phyloP scores from a whole-genome alignment of 2,113 vertebrate species.

The Saccopteryx leptura region DNA sequence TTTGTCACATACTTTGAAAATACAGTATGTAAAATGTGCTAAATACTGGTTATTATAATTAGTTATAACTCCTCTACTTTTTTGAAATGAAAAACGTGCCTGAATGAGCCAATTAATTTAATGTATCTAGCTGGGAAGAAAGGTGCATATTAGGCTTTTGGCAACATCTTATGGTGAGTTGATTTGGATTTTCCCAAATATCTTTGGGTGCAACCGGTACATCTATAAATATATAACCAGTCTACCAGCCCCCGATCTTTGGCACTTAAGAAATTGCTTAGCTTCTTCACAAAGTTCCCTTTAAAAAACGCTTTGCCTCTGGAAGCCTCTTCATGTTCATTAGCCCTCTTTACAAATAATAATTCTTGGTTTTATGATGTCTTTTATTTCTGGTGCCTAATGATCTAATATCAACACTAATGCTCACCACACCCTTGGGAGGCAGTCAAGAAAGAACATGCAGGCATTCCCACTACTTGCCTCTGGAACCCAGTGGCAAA shows the following conservation, averaged over 20 bases:
- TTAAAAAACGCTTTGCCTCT: slow-evolving; percentile 49
- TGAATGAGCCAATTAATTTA: slow-evolving; percentile 43
- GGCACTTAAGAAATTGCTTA: not conserved
- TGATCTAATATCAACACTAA: not conserved
- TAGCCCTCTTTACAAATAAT: not conserved
- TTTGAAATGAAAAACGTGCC: slow-evolving; percentile 54
- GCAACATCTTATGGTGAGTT: not conserved
- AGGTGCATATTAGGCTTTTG: not conserved
- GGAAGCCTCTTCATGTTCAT: slow-evolving; percentile 36
- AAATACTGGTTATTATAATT: slow-evolving; percentile 28
- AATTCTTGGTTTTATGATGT: slow-evolving; percentile 43
- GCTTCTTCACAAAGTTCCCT: slow-evolving; percentile 17
- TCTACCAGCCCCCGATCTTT: not conserved
- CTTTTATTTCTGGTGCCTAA: slow-evolving; percentile 15
- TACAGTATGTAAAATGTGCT: not conserved
- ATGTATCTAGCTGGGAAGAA: slow-evolving; percentile 13
- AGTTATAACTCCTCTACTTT: not conserved
- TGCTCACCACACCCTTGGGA: slow-evolving; percentile 34
- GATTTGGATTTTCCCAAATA: slow-evolving; percentile 26
- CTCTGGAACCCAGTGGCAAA: not conserved
- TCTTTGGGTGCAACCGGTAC: not conserved
- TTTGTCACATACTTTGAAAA: slow-evolving; percentile 50
- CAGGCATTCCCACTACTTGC: not conserved
- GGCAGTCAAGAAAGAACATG: not conserved
- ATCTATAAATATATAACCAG: not conserved